These are phyloP conservation scores for Hyperoplus lanceolatus DNA, from an alignment of 2,797 vertebrate genomes.

Conservation along the genomic window DNA sequence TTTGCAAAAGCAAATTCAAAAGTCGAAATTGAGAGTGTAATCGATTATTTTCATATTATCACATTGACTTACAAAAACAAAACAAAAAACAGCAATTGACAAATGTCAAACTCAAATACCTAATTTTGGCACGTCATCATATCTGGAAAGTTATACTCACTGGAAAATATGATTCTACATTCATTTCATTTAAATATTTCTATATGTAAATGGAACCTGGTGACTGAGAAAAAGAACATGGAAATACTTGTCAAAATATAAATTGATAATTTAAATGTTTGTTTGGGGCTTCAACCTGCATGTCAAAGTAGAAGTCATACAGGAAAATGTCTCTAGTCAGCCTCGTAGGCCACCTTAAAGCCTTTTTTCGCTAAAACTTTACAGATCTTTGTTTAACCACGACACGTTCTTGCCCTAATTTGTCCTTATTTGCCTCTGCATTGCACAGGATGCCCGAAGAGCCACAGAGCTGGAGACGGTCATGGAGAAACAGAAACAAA, in stretches of 20 bases:
- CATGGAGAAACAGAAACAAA: slow-evolving; percentile 93
- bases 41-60: background rate
- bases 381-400: background rate
- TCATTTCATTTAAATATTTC: background rate
- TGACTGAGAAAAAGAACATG: background rate
- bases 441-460: slow-evolving; percentile 84
- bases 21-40: background rate
- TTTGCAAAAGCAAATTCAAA: background rate
- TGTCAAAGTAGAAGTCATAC: background rate
- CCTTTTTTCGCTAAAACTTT: background rate
- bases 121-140: background rate
- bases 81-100: background rate
- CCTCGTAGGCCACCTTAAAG: background rate
- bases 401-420: background rate
- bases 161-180: background rate
- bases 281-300: too few species aligned
- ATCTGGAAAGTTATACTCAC: background rate
- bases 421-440: background rate
- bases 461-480: slow-evolving; percentile 89
- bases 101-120: background rate
- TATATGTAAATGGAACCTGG: background rate
- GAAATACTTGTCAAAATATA: too few species aligned
- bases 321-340: background rate
- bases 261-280: too few species aligned
- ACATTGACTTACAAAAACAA: background rate